Evolutionary conservation across 2,888 invertebrate species (phyloP), one percentile per base, ranked within the genome.

Genomic region (Zele albiditarsus): DNA sequence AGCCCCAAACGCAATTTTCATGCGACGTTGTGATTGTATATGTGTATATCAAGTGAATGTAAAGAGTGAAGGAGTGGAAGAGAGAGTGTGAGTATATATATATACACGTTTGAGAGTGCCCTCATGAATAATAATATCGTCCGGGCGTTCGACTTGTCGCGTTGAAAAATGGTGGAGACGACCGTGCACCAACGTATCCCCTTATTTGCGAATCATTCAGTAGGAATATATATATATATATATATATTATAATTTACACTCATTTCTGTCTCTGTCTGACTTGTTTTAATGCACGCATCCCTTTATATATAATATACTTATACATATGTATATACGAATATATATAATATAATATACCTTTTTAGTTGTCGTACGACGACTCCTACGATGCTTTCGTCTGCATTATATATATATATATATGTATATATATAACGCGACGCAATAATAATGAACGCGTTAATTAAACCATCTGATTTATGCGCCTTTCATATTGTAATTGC

Each of bases 401-500:
- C 75, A 74, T 79, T 80, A 83, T 84, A 53, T 46, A 46, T 46
- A 16, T 46, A n/a, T n/a, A 42, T 42, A 79, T 80, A 84, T 84
- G n/a, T 42, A 12, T 42, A 46, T 46, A 46, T 46, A 46, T 46
- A 23, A 53, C 6, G 20, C 53, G 6, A 53, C 83, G 84, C 84
- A 85, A 88, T 88, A 86, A 88, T 88, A 88, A 88, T 87, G 80
- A 87, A 87, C 84, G 86, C 87, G 86, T 86, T 87, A 88, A 89
- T 87, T 87, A 87, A 88, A 87, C 84, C 84, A 83, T 85, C 84
- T 88, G 88, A 88, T 87, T 88, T 87, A 87, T 85, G 85, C 82
- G 87, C 86, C 87, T 89, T 89, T 89, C 88, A 89, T 88, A 89
- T 89, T 89, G 86, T 88, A 89, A 89, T 88, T 89, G 86, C 88